Conservation (phyloP, 2,113 vertebrate genomes). For the Coturnix japonica region DNA sequence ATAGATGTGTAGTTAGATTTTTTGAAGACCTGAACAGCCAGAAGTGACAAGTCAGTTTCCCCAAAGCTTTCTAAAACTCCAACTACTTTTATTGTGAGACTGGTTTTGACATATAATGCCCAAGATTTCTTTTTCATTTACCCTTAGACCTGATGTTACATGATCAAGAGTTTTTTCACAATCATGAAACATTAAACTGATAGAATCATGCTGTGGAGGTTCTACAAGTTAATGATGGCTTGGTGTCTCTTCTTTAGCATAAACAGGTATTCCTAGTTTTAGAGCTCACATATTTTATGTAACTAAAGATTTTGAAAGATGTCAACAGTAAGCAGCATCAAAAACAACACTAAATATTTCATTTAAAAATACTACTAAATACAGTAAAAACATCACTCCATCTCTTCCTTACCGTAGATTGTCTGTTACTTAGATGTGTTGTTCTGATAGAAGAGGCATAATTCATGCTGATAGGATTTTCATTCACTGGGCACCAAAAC, state of each 20-base stretch:
- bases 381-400: neutral
- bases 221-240: neutral
- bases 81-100: neutral
- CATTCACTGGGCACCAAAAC: neutral
- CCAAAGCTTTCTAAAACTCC: neutral
- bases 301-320: neutral
- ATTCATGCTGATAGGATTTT: neutral
- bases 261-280: neutral
- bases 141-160: neutral
- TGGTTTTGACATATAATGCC: neutral
- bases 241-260: neutral
- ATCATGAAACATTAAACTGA: neutral
- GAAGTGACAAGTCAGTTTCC: neutral
- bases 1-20: neutral
- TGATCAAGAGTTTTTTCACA: neutral
- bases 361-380: neutral
- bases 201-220: neutral
- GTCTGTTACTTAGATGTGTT: neutral
- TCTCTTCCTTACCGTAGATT: neutral
- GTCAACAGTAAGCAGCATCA: neutral
- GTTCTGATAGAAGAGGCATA: neutral
- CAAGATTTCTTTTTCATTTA: neutral
- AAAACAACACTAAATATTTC: neutral
- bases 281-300: neutral
- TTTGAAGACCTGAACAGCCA: neutral